Base-by-base conservation (phyloP, 2,797 vertebrate genomes). In the Sphenopsis melanotis region DNA sequence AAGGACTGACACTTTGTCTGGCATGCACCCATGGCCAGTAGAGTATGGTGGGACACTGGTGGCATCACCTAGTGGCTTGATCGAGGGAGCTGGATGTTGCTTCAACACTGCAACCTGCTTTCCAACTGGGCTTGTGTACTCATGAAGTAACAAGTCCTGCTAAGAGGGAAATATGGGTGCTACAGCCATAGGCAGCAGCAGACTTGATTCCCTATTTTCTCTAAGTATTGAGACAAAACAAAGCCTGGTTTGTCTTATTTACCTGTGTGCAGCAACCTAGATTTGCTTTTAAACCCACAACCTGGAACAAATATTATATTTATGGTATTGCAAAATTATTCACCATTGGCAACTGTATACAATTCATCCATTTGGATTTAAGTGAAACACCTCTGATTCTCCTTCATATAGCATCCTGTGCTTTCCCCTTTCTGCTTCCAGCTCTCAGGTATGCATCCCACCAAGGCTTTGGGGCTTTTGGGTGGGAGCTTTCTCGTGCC, bases 301-400 rank as follows among this genome's bases (percentile, higher is more conserved):
- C 8, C 11, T 69, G 42, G 50, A 52, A 82, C 6, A 76, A 65
- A 69, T 26, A 1, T 74, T 63, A 1, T n/a, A 57, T 66, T 76
- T 76, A 68, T 10, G 21, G 20, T 44, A 16, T 37, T 78, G 29
- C 47, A 70, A 44, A 93, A 52, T 59, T 66, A 55, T 65, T 81
- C 39, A 56, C 18, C 0, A 0, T 47, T 23, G 41, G 36, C 1
- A 13, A 24, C 26, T 1, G 1, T 34, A 18, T 32, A 15, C 2
- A 1, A 61, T 64, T 57, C 2, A 10, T 55, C 32, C 8, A 2
- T 57, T 71, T 61, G 70, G 47, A 76, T 79, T 69, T 79, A 81
- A 72, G 10, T 9, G 55, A 61, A 84, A 19, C 7, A 8, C 10
- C 18, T 57, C 59, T 69, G 55, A 47, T 55, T 87, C 32, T 42